Evolutionary conservation across 2,888 invertebrate species (phyloP).

Genomic region (Caenorhabditis afra): DNA sequence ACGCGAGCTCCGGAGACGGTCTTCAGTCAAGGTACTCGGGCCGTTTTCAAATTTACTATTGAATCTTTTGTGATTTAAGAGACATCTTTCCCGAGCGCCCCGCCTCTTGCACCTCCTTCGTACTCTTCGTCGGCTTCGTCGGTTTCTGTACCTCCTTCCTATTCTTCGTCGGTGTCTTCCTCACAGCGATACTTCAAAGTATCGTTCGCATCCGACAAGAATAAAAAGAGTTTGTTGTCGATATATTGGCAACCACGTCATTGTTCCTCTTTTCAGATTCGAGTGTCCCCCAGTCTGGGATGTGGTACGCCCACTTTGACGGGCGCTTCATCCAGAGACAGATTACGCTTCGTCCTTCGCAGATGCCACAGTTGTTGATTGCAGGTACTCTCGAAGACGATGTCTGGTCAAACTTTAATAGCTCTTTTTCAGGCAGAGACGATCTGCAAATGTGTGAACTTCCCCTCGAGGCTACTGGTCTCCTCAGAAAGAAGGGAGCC

Average conservation of each 20-base stretch:
- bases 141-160: neutral
- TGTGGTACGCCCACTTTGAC: slow-evolving; percentile 99
- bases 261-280: slow-evolving; percentile 45
- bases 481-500: slow-evolving; percentile 87
- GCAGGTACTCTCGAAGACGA: slow-evolving; percentile 88
- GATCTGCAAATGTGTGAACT: slow-evolving; percentile 99
- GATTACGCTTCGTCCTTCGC: slow-evolving; percentile 96
- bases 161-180: neutral
- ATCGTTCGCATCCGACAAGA: slow-evolving; percentile 49
- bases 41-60: no score
- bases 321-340: slow-evolving; percentile 97
- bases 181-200: slow-evolving; percentile 72
- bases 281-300: slow-evolving; percentile 84
- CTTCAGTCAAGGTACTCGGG: slow-evolving; percentile 37
- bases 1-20: slow-evolving; percentile 60
- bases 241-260: neutral
- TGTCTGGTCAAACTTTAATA: no score
- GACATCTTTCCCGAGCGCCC: neutral
- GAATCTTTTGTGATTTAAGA: no score
- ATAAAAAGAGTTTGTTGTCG: neutral
- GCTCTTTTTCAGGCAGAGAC: slow-evolving; percentile 87
- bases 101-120: neutral
- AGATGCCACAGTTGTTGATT: slow-evolving; percentile 90
- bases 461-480: slow-evolving; percentile 94
- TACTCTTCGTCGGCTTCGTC: neutral